Percentiles rank a stretch among this genome's conserved stretches.
Evolutionary conservation across 1,140 invertebrate species (phyloP).

Genomic region (Ceratitis capitata): DNA sequence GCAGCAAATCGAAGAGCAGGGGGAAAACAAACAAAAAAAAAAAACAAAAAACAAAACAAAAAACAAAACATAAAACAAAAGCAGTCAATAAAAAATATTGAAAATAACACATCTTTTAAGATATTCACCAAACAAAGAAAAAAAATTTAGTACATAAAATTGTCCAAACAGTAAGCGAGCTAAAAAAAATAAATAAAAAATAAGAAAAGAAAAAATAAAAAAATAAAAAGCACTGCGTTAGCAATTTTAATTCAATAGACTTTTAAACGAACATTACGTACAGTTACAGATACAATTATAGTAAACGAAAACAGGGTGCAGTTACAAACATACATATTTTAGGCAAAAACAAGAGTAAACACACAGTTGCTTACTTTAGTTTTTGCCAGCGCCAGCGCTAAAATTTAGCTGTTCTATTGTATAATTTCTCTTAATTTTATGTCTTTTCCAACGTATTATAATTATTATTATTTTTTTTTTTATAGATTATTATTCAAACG

Average conservation of each 20-base stretch:
- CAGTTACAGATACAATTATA: not conserved
- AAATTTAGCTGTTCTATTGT: not conserved
- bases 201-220: not conserved
- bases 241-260: constrained; percentile 22
- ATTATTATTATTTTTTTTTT: not conserved
- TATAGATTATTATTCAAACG: not conserved
- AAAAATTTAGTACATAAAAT: not conserved
- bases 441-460: too few species aligned
- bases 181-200: not conserved
- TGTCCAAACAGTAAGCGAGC: not conserved
- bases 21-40: not conserved
- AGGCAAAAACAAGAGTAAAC: not conserved
- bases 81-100: too few species aligned
- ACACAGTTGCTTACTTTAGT: not conserved
- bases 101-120: not conserved
- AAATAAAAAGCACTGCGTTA: not conserved
- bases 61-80: not conserved
- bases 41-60: not conserved
- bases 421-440: too few species aligned
- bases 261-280: constrained; percentile 3
- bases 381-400: not conserved
- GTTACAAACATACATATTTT: not conserved
- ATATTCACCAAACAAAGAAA: not conserved
- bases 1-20: not conserved
- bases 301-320: not conserved